phyloP scores from a whole-genome alignment of 1,140 invertebrate species.

The Drosophila ambigua region DNA sequence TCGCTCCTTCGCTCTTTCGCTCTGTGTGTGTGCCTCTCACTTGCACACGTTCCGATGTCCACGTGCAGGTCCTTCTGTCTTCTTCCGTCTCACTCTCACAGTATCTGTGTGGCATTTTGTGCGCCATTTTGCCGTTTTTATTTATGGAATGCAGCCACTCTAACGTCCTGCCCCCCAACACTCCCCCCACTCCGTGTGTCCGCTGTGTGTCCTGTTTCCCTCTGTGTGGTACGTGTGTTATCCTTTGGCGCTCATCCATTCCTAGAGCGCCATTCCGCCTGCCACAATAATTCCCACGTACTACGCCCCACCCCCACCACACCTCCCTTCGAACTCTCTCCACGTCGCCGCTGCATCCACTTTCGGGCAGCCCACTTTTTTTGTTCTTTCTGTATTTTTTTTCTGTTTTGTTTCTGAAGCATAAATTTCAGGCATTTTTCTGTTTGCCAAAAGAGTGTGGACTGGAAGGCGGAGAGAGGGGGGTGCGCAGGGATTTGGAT shows the following conservation, averaged over 20 bases:
- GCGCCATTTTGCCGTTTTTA: constrained; percentile 79
- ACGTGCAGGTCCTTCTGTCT: neutral
- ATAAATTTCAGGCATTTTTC: constrained; percentile 78
- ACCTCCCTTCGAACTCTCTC: neutral
- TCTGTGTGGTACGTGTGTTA: constrained; percentile 65
- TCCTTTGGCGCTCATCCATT: constrained; percentile 67
- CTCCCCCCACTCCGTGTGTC: neutral
- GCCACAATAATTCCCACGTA: constrained; percentile 77
- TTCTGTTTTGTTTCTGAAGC: constrained; percentile 46
- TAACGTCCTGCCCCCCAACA: constrained; percentile 21
- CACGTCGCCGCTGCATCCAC: constrained; percentile 53
- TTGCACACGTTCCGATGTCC: constrained; percentile 20
- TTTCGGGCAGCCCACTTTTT: constrained; percentile 52
- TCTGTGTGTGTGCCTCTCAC: neutral
- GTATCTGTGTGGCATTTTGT: constrained; percentile 61
- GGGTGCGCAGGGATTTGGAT: constrained; percentile 25
- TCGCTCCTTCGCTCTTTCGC: neutral
- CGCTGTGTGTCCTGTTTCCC: constrained; percentile 14
- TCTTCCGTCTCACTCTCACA: neutral
- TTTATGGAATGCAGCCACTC: constrained; percentile 80
- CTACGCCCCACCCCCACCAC: constrained; percentile 9
- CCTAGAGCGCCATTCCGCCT: constrained; percentile 54
- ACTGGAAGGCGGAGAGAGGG: neutral
- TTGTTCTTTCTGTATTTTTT: constrained; percentile 10
- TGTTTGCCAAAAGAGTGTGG: constrained; percentile 45